Evolutionary conservation across 2,888 invertebrate species (phyloP).

Genomic region (Agrotis ipsilon): DNA sequence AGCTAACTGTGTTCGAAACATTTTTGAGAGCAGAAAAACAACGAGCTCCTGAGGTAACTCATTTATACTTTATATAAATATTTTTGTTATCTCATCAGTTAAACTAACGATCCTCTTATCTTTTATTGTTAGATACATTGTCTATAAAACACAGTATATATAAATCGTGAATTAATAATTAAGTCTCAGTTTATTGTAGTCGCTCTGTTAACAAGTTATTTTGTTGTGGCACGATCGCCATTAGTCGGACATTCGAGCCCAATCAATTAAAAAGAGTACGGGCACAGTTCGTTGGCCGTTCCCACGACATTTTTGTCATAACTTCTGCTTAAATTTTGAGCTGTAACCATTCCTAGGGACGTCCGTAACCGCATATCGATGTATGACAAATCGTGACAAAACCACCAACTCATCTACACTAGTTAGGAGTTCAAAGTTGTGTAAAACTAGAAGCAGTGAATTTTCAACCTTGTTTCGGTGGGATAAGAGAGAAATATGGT

Average conservation of each 20-base stretch:
- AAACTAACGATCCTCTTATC: slow-evolving; percentile 56
- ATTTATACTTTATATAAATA: slow-evolving; percentile 48
- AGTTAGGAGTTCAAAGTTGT: slow-evolving; percentile 61
- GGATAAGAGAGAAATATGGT: slow-evolving; percentile 56
- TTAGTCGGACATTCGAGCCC: slow-evolving; percentile 73
- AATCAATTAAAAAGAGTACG: slow-evolving; percentile 77
- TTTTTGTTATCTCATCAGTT: slow-evolving; percentile 56
- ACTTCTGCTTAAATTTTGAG: slow-evolving; percentile 81
- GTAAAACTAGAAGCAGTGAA: slow-evolving; percentile 42
- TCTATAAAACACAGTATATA: slow-evolving; percentile 60
- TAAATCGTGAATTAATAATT: slow-evolving; percentile 77
- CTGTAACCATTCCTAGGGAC: slow-evolving; percentile 74
- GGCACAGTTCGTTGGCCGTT: slow-evolving; percentile 80
- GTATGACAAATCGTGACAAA: slow-evolving; percentile 91
- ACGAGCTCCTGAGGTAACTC: slow-evolving; percentile 50
- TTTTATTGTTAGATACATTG: slow-evolving; percentile 60
- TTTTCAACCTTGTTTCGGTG: slow-evolving; percentile 67
- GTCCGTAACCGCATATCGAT: slow-evolving; percentile 85
- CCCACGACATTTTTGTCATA: slow-evolving; percentile 88
- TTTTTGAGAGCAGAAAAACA: slow-evolving; percentile 57
- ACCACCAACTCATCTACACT: slow-evolving; percentile 87
- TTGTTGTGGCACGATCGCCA: slow-evolving; percentile 77
- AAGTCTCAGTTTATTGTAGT: slow-evolving; percentile 69
- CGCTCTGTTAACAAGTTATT: slow-evolving; percentile 76
- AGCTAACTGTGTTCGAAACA: slow-evolving; percentile 55